Evolutionary conservation across 2,888 invertebrate genomes (phyloP), one percentile per base, ranked within the genome.

Genomic region (Heliothis peltigera): DNA sequence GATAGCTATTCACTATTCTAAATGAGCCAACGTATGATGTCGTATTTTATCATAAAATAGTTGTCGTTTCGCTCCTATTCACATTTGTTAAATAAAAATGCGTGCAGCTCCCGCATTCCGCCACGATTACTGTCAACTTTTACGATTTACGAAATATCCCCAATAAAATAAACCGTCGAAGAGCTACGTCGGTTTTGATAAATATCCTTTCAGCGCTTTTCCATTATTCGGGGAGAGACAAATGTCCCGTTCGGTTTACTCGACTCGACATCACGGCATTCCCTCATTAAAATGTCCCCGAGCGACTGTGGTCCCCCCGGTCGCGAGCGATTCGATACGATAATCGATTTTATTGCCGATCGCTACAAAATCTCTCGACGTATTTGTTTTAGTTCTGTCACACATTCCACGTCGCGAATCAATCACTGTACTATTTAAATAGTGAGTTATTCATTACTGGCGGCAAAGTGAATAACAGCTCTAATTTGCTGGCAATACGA

Each of bases 311-410:
- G 87, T 83, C 85, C 86, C 87, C 85, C 82, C 81, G 79, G 67
- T 60, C 63, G 67, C 71, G 69, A 75, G 75, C 71, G 81, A 85
- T 88, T 84, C 87, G 84, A 87, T 84, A 81, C 87, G 84, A 89
- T 91, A 91, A 92, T 92, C 91, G 91, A 92, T 92, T 92, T 92
- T 88, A 92, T 90, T 89, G 87, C 86, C 83, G 85, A 88, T 89
- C 85, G 89, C 87, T 86, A 91, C 91, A 89, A 89, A 91, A 91
- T 87, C 84, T 83, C 70, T 79, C 81, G 68, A 79, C 80, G 77
- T 84, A 85, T 88, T 89, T 90, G 87, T 89, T 88, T 88, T 86
- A 87, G 74, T 86, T 85, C 81, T 83, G 85, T 86, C 84, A 84
- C 85, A 85, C 84, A 87, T 86, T 83, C 84, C 84, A 82, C 82